A percentile compares a stretch with the other conserved stretches of the same genome.
Conservation (phyloP, 2,888 invertebrate species). For the Drosophila nigricruria region DNA sequence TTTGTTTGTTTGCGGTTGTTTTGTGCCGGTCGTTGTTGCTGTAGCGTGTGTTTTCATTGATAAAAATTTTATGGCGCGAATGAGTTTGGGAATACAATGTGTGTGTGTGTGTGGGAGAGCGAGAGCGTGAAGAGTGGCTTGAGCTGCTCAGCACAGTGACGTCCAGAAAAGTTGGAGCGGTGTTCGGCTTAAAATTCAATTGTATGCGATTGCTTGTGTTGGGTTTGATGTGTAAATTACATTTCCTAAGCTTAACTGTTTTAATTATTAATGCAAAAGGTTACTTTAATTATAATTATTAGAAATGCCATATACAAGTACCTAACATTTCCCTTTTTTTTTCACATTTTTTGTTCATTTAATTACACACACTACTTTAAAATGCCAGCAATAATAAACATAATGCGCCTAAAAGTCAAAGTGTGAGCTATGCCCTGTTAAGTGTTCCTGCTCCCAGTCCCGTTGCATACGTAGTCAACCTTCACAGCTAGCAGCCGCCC, state of each 20-base stretch:
- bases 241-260: not conserved
- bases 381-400: conserved; percentile 9
- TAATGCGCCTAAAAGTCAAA: conserved; percentile 42
- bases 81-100: conserved; percentile 12
- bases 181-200: not conserved
- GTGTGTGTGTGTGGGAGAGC: conserved; percentile 8
- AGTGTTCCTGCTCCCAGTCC: conserved; percentile 42
- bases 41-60: conserved; percentile 68
- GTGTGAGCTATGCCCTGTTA: conserved; percentile 23
- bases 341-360: not conserved
- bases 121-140: conserved; percentile 15
- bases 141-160: conserved; percentile 23
- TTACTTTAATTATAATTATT: not conserved
- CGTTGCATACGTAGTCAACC: conserved; percentile 38
- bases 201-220: not conserved
- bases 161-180: conserved; percentile 28
- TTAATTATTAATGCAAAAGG: not conserved
- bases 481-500: conserved; percentile 8
- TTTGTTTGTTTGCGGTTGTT: conserved; percentile 62
- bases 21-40: conserved; percentile 71
- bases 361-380: not conserved
- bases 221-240: not conserved
- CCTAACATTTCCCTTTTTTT: not conserved
- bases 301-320: not conserved
- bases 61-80: conserved; percentile 58